These are phyloP conservation scores for Chloroclysta siterata DNA, from an alignment of 2,888 invertebrate genomes.

Conservation along the genomic window DNA sequence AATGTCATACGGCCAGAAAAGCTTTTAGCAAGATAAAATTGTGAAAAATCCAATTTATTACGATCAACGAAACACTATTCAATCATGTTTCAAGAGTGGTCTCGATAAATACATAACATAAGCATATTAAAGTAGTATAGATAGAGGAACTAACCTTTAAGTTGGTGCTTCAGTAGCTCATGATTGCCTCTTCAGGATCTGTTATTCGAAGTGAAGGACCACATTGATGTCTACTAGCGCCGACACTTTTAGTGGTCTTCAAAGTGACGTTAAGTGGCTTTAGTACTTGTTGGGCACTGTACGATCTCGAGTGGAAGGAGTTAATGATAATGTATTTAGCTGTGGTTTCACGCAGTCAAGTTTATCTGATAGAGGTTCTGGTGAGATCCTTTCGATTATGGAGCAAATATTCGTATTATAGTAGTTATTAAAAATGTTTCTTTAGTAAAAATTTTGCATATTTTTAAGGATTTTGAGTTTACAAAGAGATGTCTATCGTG, in stretches of 20 bases:
- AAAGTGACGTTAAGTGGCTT: constrained; percentile 41
- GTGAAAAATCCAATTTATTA: constrained; percentile 66
- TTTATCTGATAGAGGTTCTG: constrained; percentile 20
- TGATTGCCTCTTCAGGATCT: constrained; percentile 68
- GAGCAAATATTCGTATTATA: neutral
- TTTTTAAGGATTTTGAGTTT: neutral
- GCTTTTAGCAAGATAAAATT: constrained; percentile 54
- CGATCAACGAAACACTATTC: constrained; percentile 44
- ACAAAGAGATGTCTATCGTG: neutral
- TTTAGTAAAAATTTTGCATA: neutral
- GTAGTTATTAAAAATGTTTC: neutral
- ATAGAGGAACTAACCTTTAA: constrained; percentile 59
- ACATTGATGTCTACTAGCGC: constrained; percentile 51
- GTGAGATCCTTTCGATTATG: constrained; percentile 10
- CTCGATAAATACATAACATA: constrained; percentile 33
- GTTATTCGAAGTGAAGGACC: constrained; percentile 45
- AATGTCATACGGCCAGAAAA: constrained; percentile 25
- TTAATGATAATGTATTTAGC: constrained; percentile 30
- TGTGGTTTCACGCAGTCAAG: constrained; percentile 21
- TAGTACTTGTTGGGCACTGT: constrained; percentile 35
- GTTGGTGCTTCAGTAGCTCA: constrained; percentile 43
- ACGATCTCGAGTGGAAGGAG: constrained; percentile 19
- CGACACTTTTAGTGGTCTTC: constrained; percentile 51
- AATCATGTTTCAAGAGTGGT: constrained; percentile 37
- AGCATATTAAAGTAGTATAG: constrained; percentile 24